Conservation (phyloP, 2,888 invertebrate species). For the Eupithecia abbreviata region DNA sequence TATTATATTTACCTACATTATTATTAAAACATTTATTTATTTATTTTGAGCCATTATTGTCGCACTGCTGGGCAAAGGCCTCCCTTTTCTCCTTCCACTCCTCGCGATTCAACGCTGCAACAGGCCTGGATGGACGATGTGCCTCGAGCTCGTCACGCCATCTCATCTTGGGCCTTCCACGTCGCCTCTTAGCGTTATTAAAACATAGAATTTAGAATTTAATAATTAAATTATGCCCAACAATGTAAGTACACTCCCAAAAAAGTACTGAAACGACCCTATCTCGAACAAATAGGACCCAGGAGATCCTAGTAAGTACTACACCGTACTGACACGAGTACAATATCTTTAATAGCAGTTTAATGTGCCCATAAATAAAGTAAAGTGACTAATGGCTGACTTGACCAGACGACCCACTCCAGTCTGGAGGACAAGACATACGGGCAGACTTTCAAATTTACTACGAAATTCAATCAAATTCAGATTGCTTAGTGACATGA, state of each 20-base stretch:
- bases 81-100: too few relatives aligned
- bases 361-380: slow-evolving; percentile 22
- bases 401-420: slow-evolving; percentile 34
- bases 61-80: too few relatives aligned
- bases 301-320: not conserved
- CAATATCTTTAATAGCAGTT: slow-evolving; percentile 15
- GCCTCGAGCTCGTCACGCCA: too few relatives aligned
- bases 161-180: too few relatives aligned
- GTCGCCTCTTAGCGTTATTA: too few relatives aligned
- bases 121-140: too few relatives aligned
- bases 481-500: not conserved
- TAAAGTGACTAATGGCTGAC: slow-evolving; percentile 30
- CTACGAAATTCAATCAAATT: not conserved
- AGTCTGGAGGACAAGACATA: slow-evolving; percentile 27
- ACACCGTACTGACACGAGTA: not conserved
- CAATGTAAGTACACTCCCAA: not conserved
- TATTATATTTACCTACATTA: too few relatives aligned
- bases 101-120: too few relatives aligned
- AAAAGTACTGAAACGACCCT: not conserved
- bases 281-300: not conserved
- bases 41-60: too few relatives aligned
- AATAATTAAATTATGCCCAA: not conserved
- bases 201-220: too few relatives aligned
- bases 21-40: too few relatives aligned
- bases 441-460: slow-evolving; percentile 7